Evolutionary conservation across 2,888 invertebrate species (phyloP).

Genomic region (Synergus umbraculus): DNA sequence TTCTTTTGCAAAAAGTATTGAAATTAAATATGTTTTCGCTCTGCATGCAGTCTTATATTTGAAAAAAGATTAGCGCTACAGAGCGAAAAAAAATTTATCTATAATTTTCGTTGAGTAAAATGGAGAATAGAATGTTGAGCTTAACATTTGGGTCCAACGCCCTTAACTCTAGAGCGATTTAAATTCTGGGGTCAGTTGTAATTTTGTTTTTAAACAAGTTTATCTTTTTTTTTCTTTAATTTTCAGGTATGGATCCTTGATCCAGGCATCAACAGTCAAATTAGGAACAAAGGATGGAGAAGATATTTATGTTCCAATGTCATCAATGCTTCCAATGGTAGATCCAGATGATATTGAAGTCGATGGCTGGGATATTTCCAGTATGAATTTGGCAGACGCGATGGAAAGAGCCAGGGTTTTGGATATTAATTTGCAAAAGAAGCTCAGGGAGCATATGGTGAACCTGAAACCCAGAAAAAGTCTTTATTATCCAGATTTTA

Average conservation of each 20-base stretch:
- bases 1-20: too few species aligned
- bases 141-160: too few species aligned
- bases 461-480: slow-evolving; percentile 89
- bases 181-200: too few species aligned
- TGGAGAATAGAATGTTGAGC: too few species aligned
- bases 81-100: too few species aligned
- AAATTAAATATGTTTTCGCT: too few species aligned
- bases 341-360: slow-evolving; percentile 91
- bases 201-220: not conserved
- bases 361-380: slow-evolving; percentile 95
- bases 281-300: slow-evolving; percentile 87
- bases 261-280: slow-evolving; percentile 92
- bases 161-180: too few species aligned
- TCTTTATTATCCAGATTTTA: slow-evolving; percentile 93
- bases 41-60: too few species aligned
- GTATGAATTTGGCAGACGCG: slow-evolving; percentile 89
- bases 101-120: too few species aligned
- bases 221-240: not conserved
- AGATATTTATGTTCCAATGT: slow-evolving; percentile 90
- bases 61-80: too few species aligned
- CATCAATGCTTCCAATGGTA: slow-evolving; percentile 90
- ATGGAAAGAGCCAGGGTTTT: slow-evolving; percentile 93
- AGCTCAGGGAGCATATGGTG: slow-evolving; percentile 86
- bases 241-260: slow-evolving; percentile 90
- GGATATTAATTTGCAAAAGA: slow-evolving; percentile 88